Evolutionary conservation across 2,797 vertebrate genomes (phyloP), one percentile per base, ranked within the genome.

Genomic region (Poeciliopsis paucimaculata): DNA sequence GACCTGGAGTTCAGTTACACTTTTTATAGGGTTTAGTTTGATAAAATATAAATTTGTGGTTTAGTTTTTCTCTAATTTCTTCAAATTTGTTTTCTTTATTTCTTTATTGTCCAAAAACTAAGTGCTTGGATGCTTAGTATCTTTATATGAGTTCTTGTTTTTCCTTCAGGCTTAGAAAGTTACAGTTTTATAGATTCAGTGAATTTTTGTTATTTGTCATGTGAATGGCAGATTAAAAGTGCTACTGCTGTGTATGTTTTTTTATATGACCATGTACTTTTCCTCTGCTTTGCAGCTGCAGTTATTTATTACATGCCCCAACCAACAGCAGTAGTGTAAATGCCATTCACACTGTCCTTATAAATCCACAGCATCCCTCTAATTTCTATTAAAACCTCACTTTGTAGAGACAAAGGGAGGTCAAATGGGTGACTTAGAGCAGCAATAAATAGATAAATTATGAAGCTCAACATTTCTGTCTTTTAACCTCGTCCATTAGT

Each of bases 341-440:
- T 10, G 4, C 41, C 66, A 60, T 4, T 36, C 75, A 36, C 5
- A 51, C 2, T 6, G 62, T 60, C 8, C 51, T 3, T 6, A 55
- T 68, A n/a, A 43, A 62, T 10, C 10, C 6, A 12, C 7, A 6
- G 49, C 41, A 12, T 6, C 26, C 57, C 47, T 73, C 43, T 80
- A 39, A 26, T 16, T 36, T 68, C 26, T 60, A 64, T 76, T 80
- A 64, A 80, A 74, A 55, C 81, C 39, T 73, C 74, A 31, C 43
- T 78, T 45, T 79, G 51, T 8, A 79, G 81, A 60, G 72, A 71
- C 70, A 31, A 47, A 47, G 7, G 78, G 5, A 78, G 79, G 83
- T 84, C 82, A 72, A 72, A 45, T 28, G 28, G 16, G 31, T 64
- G 60, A 28, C 6, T 64, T 31, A 34, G 6, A 64, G 7, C 60